Evolutionary conservation across 2,797 vertebrate genomes (phyloP).

Genomic region (Danionella dracula): DNA sequence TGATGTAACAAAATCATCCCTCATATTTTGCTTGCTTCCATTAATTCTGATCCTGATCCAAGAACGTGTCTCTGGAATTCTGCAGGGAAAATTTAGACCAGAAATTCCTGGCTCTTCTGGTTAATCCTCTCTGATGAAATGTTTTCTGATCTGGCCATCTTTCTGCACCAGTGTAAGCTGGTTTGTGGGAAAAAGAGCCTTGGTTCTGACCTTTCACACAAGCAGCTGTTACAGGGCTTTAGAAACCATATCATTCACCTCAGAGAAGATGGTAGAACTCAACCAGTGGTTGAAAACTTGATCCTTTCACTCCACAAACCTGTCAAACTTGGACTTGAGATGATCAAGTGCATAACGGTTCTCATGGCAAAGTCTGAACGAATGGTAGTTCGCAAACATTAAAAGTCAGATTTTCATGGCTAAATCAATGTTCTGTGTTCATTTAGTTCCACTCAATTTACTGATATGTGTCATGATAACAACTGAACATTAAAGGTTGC

Average conservation of each 20-base stretch:
- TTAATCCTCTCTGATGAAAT: background rate
- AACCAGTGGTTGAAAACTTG: background rate
- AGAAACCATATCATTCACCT: background rate
- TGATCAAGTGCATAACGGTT: too few relatives aligned
- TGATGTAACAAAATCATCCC: too few relatives aligned
- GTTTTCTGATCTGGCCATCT: conserved; percentile 3
- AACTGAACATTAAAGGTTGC: too few relatives aligned
- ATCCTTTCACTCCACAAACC: background rate
- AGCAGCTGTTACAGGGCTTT: conserved; percentile 1
- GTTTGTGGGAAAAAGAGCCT: background rate
- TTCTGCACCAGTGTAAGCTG: background rate
- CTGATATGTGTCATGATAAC: too few relatives aligned
- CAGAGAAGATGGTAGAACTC: background rate
- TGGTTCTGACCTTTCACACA: background rate
- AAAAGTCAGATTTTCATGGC: too few relatives aligned
- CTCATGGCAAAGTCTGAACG: too few relatives aligned
- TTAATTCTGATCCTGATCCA: too few relatives aligned
- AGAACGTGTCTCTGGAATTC: too few relatives aligned
- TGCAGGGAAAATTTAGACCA: conserved; percentile 3
- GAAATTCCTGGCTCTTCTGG: background rate
- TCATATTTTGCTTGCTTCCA: too few relatives aligned
- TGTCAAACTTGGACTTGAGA: background rate
- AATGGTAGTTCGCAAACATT: too few relatives aligned
- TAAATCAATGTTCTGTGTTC: too few relatives aligned
- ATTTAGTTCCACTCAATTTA: too few relatives aligned